A percentile compares a stretch with the other conserved stretches of the same genome.
Conservation (phyloP, 2,888 invertebrate genomes). For the Meganola albula region DNA sequence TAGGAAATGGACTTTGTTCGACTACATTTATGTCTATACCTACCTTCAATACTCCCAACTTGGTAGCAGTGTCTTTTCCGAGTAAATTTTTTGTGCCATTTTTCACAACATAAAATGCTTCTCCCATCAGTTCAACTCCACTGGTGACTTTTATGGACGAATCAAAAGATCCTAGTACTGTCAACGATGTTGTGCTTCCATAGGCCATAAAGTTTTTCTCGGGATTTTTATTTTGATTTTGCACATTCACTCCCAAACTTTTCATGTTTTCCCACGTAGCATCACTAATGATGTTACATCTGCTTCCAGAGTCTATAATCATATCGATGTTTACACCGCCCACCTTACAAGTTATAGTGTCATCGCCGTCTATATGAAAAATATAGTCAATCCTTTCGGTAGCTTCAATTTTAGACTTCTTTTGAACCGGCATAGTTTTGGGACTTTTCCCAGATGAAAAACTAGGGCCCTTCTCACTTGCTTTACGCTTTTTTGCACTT, state of each 20-base stretch:
- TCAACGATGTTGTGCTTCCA: conserved; percentile 17
- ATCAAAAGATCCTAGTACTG: conserved; percentile 21
- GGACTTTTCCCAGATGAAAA: background rate
- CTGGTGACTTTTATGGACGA: conserved; percentile 6
- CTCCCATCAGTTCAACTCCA: background rate
- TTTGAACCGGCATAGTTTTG: background rate
- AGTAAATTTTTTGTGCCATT: conserved; percentile 19
- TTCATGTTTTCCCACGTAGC: conserved; percentile 18
- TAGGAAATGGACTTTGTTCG: conserved; percentile 1
- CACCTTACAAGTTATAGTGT: conserved; percentile 11
- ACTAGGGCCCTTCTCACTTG: too few species aligned
- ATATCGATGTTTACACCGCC: conserved; percentile 15
- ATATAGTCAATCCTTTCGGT: conserved; percentile 13
- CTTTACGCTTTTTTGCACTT: conserved; percentile 4
- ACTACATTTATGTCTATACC: conserved; percentile 14
- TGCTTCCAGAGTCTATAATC: conserved; percentile 23
- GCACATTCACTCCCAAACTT: background rate
- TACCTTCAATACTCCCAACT: conserved; percentile 18
- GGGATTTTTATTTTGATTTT: conserved; percentile 10
- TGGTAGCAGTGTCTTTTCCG: conserved; percentile 18
- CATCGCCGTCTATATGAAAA: conserved; percentile 19
- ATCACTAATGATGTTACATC: conserved; percentile 17
- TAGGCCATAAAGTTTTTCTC: conserved; percentile 19
- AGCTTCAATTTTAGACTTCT: background rate
- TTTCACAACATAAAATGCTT: conserved; percentile 4